These are phyloP conservation scores for Albula glossodonta DNA, from an alignment of 2,113 vertebrate genomes.

Conservation along the genomic window DNA sequence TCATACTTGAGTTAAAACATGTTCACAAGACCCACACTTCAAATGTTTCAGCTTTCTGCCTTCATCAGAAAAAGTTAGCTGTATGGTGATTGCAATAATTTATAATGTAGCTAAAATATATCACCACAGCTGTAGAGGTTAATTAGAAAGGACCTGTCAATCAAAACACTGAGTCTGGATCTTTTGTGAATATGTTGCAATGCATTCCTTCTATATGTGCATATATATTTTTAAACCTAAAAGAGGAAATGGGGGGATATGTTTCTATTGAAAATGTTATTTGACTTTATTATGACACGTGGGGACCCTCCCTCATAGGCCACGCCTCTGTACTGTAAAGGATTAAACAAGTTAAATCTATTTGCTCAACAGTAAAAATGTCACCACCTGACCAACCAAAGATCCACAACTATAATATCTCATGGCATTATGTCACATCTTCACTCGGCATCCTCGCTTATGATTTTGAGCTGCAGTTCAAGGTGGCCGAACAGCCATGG, in stretches of 20 bases:
- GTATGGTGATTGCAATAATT: too few relatives aligned
- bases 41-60: too few relatives aligned
- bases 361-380: slow-evolving; percentile 59
- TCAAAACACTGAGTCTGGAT: too few relatives aligned
- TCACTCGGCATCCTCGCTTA: rapidly evolving
- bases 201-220: too few relatives aligned
- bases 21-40: too few relatives aligned
- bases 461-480: background rate
- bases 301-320: background rate
- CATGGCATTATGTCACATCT: slow-evolving; percentile 39
- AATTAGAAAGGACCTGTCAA: too few relatives aligned
- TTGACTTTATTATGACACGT: background rate
- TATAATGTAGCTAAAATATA: too few relatives aligned
- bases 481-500: background rate
- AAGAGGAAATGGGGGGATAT: background rate
- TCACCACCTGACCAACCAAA: slow-evolving; percentile 48
- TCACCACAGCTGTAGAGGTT: too few relatives aligned
- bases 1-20: too few relatives aligned
- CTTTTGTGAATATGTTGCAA: too few relatives aligned
- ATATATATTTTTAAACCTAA: too few relatives aligned
- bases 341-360: background rate
- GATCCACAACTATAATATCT: slow-evolving; percentile 36
- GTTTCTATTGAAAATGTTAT: background rate
- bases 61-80: too few relatives aligned
- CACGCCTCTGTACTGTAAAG: background rate